Evolutionary conservation across 53 echinoderm and acorn worm species (phyloP).

Genomic region (Holothuria leucospilota): DNA sequence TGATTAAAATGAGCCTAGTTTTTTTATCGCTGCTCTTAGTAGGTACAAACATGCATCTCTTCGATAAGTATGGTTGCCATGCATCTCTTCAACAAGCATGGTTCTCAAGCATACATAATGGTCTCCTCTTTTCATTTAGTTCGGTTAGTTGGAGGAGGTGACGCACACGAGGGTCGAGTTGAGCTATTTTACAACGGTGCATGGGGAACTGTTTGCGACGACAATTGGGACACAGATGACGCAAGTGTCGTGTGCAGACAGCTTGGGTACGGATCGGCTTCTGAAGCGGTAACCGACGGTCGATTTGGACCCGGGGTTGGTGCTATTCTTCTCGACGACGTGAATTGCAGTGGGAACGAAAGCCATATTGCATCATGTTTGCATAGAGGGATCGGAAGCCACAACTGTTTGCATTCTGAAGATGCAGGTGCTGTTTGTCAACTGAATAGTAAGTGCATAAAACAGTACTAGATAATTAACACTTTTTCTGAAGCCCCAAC

Average conservation of each 20-base stretch:
- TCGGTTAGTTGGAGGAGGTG: slow-evolving; percentile 10
- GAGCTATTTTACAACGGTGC: slow-evolving; percentile 7
- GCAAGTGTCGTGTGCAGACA: slow-evolving; percentile 6
- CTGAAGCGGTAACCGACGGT: not conserved
- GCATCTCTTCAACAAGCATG: too few species aligned
- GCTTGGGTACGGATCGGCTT: slow-evolving; percentile 2
- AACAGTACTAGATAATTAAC: too few species aligned
- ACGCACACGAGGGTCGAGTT: slow-evolving; percentile 11
- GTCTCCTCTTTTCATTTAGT: not conserved
- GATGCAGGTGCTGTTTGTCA: slow-evolving; percentile 31
- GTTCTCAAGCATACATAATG: too few species aligned
- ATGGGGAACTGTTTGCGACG: slow-evolving; percentile 27
- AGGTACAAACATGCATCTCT: too few species aligned
- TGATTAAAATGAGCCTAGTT: too few species aligned
- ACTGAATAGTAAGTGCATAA: not conserved
- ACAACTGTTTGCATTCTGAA: not conserved
- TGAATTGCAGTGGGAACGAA: not conserved
- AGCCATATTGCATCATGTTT: not conserved
- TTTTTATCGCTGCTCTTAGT: too few species aligned
- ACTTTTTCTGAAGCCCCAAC: too few species aligned
- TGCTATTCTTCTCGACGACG: not conserved
- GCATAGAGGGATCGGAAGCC: not conserved
- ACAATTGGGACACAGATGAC: not conserved
- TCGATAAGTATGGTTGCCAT: too few species aligned
- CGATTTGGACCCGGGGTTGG: slow-evolving; percentile 1